Evolutionary conservation across 2,888 invertebrate genomes (phyloP), one percentile per base, ranked within the genome.

Genomic region (Eulithis prunata): DNA sequence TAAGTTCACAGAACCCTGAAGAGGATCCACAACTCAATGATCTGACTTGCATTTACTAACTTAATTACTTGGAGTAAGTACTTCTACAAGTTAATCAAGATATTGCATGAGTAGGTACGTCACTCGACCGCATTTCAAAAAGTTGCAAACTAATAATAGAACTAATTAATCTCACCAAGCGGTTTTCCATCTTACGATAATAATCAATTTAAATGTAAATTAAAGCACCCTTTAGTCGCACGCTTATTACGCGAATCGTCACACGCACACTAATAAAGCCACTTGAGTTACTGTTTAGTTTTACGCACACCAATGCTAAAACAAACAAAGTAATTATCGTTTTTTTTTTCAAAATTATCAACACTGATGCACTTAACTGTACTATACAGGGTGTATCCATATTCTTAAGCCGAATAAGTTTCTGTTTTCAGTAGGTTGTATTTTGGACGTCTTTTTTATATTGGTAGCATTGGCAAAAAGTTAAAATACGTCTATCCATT

Each of bases 121-220:
- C 57, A 58, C 55, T 13, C 62, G 66, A 58, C 64, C 66, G 62
- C 62, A 74, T 69, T 71, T 69, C 71, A 66, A 69, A 66, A 67
- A 72, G 66, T 72, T 69, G 70, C 71, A 62, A 64, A 56, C 70
- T 70, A 70, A 71, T 66, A 66, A 71, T 70, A 70, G 74, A 74
- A 71, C 75, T 74, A 70, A 71, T 69, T 70, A 77, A 74, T 69
- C 71, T 68, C 58, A 68, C 63, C 73, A 68, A 72, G 76, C 74
- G 75, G 76, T 76, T 79, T 76, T 78, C 75, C 76, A 73, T 71
- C 73, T 68, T 64, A 70, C 58, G 57, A 62, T 73, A 75, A 77
- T 77, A 75, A 79, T 79, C 80, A 81, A 85, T 86, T 84, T 81
- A 81, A 79, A 85, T 85, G 84, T 80, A 80, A 83, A 85, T 86